Conservation (phyloP, 2,113 vertebrate species). For the Sander vitreus region DNA sequence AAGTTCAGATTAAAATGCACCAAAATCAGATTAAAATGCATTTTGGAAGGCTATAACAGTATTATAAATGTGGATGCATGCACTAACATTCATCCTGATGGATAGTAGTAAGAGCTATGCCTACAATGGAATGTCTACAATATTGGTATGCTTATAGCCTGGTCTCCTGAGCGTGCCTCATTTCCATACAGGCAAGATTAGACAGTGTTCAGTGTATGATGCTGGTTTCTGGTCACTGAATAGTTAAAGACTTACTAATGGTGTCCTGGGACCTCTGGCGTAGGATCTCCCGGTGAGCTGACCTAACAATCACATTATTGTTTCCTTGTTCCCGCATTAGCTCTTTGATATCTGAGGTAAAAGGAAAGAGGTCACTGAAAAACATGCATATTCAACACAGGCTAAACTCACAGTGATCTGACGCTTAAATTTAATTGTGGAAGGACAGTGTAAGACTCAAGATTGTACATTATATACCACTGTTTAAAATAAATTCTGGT, state of each 20-base stretch:
- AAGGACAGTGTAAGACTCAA: not conserved
- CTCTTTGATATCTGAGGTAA: slow-evolving; percentile 87
- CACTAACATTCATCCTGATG: not conserved
- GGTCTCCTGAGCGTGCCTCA: not conserved
- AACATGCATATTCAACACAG: not conserved
- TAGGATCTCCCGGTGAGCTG: slow-evolving; percentile 88
- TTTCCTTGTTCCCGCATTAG: slow-evolving; percentile 88
- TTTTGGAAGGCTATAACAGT: not conserved
- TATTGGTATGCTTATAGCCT: not conserved
- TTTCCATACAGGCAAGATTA: slow-evolving; percentile 6
- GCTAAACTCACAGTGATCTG: not conserved
- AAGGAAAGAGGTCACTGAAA: slow-evolving; percentile 1
- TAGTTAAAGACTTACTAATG: slow-evolving; percentile 80
- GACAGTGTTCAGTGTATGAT: slow-evolving; percentile 6
- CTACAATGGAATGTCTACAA: not conserved
- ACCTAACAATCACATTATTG: slow-evolving; percentile 89
- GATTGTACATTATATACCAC: not conserved
- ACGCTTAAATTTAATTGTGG: not conserved
- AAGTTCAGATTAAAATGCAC: not conserved
- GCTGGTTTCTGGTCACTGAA: slow-evolving; percentile 3
- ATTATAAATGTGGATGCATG: slow-evolving; percentile 3
- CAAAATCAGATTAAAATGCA: slow-evolving; percentile 1
- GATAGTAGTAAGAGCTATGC: not conserved
- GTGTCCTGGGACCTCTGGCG: slow-evolving; percentile 86
- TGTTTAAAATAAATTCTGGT: not conserved